Conservation (phyloP, 2,888 invertebrate genomes). For the Itoplectis maculator region DNA sequence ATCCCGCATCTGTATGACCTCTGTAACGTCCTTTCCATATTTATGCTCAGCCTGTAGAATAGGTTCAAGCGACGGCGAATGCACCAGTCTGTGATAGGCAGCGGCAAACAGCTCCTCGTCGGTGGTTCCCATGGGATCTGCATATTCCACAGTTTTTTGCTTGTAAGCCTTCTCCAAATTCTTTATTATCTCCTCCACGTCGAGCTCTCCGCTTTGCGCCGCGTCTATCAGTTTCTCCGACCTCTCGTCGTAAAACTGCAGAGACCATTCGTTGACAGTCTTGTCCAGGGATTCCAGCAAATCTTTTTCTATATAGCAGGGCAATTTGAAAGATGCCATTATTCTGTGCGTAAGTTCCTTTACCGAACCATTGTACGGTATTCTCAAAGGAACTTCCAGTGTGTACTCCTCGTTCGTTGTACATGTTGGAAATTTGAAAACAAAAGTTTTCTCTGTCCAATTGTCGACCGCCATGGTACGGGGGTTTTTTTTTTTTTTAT, state of each 20-base stretch:
- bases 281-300: slow-evolving; percentile 86
- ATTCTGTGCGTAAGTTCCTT: slow-evolving; percentile 89
- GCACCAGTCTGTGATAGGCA: slow-evolving; percentile 93
- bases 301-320: slow-evolving; percentile 89
- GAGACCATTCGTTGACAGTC: slow-evolving; percentile 89
- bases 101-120: slow-evolving; percentile 95
- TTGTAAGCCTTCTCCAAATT: slow-evolving; percentile 93
- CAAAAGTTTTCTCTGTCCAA: slow-evolving; percentile 79
- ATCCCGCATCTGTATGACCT: slow-evolving; percentile 90
- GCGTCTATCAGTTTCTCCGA: slow-evolving; percentile 88
- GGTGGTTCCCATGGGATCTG: slow-evolving; percentile 92
- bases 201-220: slow-evolving; percentile 88
- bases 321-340: slow-evolving; percentile 89
- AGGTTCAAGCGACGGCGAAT: slow-evolving; percentile 94
- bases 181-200: slow-evolving; percentile 91
- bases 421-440: slow-evolving; percentile 87
- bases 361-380: slow-evolving; percentile 87
- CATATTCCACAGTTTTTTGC: slow-evolving; percentile 93
- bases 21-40: slow-evolving; percentile 92
- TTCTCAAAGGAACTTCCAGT: slow-evolving; percentile 87
- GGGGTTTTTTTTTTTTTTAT: background rate
- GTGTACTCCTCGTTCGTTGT: slow-evolving; percentile 86
- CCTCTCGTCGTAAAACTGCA: slow-evolving; percentile 88
- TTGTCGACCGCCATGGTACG: slow-evolving; percentile 77
- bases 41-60: slow-evolving; percentile 95